Evolutionary conservation across 2,113 vertebrate genomes (phyloP).

Genomic region (Pao palembangensis): DNA sequence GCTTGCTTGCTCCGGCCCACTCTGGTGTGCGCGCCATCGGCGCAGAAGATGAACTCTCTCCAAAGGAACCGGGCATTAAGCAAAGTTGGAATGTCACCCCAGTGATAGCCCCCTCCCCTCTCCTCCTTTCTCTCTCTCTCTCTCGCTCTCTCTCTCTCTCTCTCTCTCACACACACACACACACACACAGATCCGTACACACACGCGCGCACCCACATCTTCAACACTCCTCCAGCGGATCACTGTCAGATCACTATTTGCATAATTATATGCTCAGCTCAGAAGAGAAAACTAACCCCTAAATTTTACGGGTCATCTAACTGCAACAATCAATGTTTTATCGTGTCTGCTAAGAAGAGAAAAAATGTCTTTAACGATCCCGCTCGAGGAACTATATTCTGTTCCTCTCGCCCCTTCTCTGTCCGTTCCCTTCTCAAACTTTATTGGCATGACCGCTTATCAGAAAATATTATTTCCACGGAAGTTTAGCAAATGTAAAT

Average conservation of each 20-base stretch:
- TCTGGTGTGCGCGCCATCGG: slow-evolving; percentile 46
- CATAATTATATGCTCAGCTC: slow-evolving; percentile 99
- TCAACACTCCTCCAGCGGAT: slow-evolving; percentile 91
- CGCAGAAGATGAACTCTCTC: slow-evolving; percentile 68
- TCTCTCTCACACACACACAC: background rate
- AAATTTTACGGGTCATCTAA: slow-evolving; percentile 99
- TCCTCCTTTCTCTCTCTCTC: background rate
- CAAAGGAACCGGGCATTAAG: slow-evolving; percentile 62
- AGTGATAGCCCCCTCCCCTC: slow-evolving; percentile 45
- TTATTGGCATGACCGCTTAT: slow-evolving; percentile 64
- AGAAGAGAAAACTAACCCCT: slow-evolving; percentile 98
- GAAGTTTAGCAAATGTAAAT: slow-evolving; percentile 42
- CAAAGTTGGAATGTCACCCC: slow-evolving; percentile 75
- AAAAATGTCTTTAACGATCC: slow-evolving; percentile 88
- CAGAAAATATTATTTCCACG: slow-evolving; percentile 62
- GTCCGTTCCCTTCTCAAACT: slow-evolving; percentile 60
- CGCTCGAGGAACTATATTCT: slow-evolving; percentile 74
- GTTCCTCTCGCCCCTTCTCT: slow-evolving; percentile 31
- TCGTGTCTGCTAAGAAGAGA: slow-evolving; percentile 86
- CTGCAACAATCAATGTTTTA: slow-evolving; percentile 99
- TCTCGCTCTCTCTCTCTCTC: slow-evolving; percentile 15
- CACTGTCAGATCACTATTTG: slow-evolving; percentile 99
- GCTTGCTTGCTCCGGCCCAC: slow-evolving; percentile 53
- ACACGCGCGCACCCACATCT: slow-evolving; percentile 25
- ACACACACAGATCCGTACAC: slow-evolving; percentile 21